Evolutionary conservation across 1,140 invertebrate genomes (phyloP).

Genomic region (Euwallacea similis): DNA sequence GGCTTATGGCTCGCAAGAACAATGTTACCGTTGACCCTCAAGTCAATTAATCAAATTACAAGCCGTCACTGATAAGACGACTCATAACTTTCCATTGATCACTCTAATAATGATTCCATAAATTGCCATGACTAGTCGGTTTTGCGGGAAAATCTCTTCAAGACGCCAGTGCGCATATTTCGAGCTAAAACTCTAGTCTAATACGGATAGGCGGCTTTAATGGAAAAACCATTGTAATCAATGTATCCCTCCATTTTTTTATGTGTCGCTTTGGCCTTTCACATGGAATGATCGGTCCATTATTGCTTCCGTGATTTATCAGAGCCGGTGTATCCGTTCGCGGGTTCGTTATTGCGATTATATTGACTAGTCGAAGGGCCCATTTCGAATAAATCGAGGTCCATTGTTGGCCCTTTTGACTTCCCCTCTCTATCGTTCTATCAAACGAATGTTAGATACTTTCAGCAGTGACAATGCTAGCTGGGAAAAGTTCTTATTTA

Average conservation of each 20-base stretch:
- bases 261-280: not conserved
- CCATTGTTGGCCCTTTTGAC: slow-evolving; percentile 31
- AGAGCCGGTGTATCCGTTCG: slow-evolving; percentile 28
- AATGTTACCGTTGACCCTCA: slow-evolving; percentile 5
- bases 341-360: slow-evolving; percentile 34
- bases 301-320: slow-evolving; percentile 32
- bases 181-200: too few species aligned
- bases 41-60: slow-evolving; percentile 31
- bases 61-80: slow-evolving; percentile 11
- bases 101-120: slow-evolving; percentile 1
- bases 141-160: not conserved
- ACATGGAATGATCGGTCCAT: slow-evolving; percentile 24
- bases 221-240: too few species aligned
- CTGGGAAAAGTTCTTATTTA: not conserved
- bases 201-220: too few species aligned
- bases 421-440: slow-evolving; percentile 15
- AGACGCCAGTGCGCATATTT: too few species aligned
- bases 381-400: slow-evolving; percentile 33
- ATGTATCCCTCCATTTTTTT: not conserved
- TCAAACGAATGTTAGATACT: slow-evolving; percentile 6
- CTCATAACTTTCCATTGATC: slow-evolving; percentile 8
- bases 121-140: not conserved
- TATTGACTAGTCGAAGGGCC: slow-evolving; percentile 34
- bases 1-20: slow-evolving; percentile 24
- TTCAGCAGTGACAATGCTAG: not conserved